These are phyloP conservation scores for Sitobion miscanthi DNA, from an alignment of 1,140 invertebrate species.

Conservation along the genomic window DNA sequence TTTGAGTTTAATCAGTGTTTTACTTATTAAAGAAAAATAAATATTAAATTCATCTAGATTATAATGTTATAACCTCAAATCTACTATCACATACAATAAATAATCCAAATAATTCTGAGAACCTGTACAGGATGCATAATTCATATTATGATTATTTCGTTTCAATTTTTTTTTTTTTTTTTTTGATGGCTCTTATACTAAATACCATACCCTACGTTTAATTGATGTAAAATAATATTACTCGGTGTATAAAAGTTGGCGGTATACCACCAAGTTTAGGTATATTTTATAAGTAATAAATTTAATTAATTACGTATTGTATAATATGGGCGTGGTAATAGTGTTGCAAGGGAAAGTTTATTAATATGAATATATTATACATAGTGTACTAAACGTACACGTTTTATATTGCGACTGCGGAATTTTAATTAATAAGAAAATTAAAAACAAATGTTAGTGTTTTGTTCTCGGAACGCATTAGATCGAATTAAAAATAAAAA, in stretches of 20 bases:
- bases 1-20: background rate
- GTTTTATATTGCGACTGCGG: background rate
- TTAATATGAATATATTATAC: constrained; percentile 15
- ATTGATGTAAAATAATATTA: constrained; percentile 15
- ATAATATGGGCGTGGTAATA: constrained; percentile 6
- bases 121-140: accelerated
- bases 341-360: background rate
- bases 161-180: background rate
- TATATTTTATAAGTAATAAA: background rate
- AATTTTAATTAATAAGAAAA: constrained; percentile 20
- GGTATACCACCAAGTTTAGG: background rate
- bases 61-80: background rate
- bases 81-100: background rate
- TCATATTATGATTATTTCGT: background rate
- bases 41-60: background rate
- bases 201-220: background rate
- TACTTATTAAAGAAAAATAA: background rate
- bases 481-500: constrained; percentile 2
- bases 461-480: background rate
- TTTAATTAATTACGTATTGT: constrained; percentile 14
- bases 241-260: background rate
- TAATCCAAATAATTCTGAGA: background rate
- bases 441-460: constrained; percentile 6
- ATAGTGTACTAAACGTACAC: background rate
- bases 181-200: background rate